A percentile compares a stretch with the other conserved stretches of the same genome.
phyloP scores from a whole-genome alignment of 1,140 invertebrate species.

The Helicoverpa zea region DNA sequence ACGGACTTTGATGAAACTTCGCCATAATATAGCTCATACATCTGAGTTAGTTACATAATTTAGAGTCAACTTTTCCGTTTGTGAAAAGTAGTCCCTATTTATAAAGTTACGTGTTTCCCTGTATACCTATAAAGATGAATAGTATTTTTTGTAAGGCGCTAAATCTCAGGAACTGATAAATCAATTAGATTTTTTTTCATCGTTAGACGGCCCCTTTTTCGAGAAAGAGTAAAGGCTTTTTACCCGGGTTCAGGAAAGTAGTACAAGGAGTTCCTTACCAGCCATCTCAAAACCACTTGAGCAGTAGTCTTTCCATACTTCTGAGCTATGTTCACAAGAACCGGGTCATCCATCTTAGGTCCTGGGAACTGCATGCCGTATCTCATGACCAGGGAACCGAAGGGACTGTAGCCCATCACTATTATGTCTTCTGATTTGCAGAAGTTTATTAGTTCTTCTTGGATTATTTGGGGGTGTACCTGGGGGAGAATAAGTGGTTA shows the following conservation, averaged over 20 bases:
- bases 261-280: constrained; percentile 88
- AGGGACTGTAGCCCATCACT: constrained; percentile 93
- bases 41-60: too few species aligned
- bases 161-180: too few species aligned
- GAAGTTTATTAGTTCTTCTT: constrained; percentile 90
- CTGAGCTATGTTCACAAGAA: constrained; percentile 88
- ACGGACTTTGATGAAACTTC: background rate
- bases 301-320: constrained; percentile 91
- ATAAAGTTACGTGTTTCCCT: too few species aligned
- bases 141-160: too few species aligned
- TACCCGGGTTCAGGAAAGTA: too few species aligned
- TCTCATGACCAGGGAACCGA: constrained; percentile 89
- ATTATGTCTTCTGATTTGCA: constrained; percentile 90
- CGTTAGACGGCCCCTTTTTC: too few species aligned
- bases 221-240: too few species aligned
- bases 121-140: too few species aligned
- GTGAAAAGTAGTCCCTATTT: too few species aligned
- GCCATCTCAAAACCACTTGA: constrained; percentile 89
- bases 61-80: too few species aligned
- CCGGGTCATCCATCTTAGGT: constrained; percentile 88
- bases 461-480: constrained; percentile 81
- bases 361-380: constrained; percentile 81
- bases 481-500: constrained; percentile 84
- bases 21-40: background rate
- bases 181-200: too few species aligned